Evolutionary conservation across 2,888 invertebrate genomes (phyloP).

Genomic region (Anaspis maculata): DNA sequence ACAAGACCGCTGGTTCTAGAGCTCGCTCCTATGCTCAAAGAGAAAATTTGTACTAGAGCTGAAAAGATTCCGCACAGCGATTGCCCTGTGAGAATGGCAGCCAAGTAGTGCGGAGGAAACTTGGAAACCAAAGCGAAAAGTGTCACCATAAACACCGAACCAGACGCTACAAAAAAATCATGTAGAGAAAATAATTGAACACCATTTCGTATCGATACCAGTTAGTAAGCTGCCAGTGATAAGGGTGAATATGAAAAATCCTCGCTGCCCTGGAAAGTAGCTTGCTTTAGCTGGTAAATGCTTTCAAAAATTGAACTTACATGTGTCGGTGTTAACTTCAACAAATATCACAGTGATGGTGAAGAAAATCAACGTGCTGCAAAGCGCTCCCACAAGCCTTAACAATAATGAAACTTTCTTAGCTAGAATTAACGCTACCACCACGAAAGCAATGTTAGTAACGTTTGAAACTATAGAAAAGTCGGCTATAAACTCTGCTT

Average conservation of each 20-base stretch:
- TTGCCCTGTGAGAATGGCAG: conserved; percentile 14
- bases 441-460: conserved; percentile 7
- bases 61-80: conserved; percentile 17
- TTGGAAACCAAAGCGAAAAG: conserved; percentile 12
- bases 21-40: conserved; percentile 8
- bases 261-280: conserved; percentile 13
- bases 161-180: conserved; percentile 5
- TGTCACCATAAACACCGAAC: conserved; percentile 11
- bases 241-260: conserved; percentile 12
- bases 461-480: conserved; percentile 11
- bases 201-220: too few species aligned
- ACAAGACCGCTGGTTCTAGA: conserved; percentile 11
- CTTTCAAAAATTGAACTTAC: conserved; percentile 7
- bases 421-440: conserved; percentile 6
- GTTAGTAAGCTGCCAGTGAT: conserved; percentile 7
- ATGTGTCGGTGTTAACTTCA: conserved; percentile 11
- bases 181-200: not conserved
- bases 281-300: not conserved
- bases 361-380: conserved; percentile 7
- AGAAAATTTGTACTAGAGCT: conserved; percentile 13
- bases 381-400: conserved; percentile 4
- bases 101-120: conserved; percentile 13
- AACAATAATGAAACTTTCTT: conserved; percentile 4
- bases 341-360: conserved; percentile 7
- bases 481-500: conserved; percentile 10